A percentile compares a stretch with the other conserved stretches of the same genome.
These are phyloP conservation scores for Limulus polyphemus DNA, from an alignment of 2,888 invertebrate genomes.

Conservation along the genomic window DNA sequence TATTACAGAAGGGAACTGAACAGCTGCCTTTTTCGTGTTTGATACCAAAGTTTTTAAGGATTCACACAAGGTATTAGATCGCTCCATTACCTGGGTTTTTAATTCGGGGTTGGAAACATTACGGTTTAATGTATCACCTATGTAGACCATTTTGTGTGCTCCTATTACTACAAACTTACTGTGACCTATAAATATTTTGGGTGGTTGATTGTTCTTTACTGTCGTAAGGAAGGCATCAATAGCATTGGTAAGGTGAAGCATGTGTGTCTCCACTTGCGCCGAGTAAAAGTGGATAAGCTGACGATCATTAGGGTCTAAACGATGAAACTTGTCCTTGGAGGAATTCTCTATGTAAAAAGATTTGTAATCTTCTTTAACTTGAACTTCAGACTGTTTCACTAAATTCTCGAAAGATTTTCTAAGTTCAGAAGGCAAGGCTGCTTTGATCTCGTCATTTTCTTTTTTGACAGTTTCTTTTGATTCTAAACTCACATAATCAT, in stretches of 20 bases:
- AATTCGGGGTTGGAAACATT: conserved; percentile 40
- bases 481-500: conserved; percentile 75
- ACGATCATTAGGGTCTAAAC: conserved; percentile 55
- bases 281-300: conserved; percentile 76
- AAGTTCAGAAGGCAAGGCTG: conserved; percentile 46
- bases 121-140: conserved; percentile 83
- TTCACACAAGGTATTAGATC: conserved; percentile 66
- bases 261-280: conserved; percentile 70
- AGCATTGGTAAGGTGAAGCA: conserved; percentile 61
- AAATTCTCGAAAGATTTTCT: conserved; percentile 62
- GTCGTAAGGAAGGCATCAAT: conserved; percentile 84
- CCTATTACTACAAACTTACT: conserved; percentile 88
- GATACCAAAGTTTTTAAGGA: conserved; percentile 67
- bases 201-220: conserved; percentile 84
- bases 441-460: conserved; percentile 58
- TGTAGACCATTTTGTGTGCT: conserved; percentile 84
- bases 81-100: conserved; percentile 48
- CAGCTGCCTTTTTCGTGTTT: conserved; percentile 79
- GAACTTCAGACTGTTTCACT: conserved; percentile 51
- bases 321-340: not conserved
- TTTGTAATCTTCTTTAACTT: conserved; percentile 13
- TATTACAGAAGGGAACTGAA: conserved; percentile 77
- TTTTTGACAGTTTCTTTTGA: conserved; percentile 57
- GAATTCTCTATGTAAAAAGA: too few relatives aligned
- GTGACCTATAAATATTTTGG: conserved; percentile 79